These are phyloP conservation scores for Misgurnus mizolepis DNA, from an alignment of 2,113 vertebrate genomes.

Conservation along the genomic window DNA sequence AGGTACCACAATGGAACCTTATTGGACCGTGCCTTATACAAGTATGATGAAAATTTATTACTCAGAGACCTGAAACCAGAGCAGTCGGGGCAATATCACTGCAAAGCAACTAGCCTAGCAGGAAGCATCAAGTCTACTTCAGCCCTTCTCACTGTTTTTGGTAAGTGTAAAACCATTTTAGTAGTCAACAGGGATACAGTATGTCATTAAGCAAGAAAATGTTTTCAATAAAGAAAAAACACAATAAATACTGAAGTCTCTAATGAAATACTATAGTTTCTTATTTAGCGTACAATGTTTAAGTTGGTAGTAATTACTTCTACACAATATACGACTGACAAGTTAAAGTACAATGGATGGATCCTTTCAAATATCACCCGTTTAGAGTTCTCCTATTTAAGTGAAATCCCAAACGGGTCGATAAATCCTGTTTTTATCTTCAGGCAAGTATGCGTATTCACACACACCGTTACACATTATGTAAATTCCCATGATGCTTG, in stretches of 20 bases:
- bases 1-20: constrained; percentile 96
- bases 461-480: constrained; percentile 53
- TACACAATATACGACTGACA: constrained; percentile 54
- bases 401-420: constrained; percentile 58
- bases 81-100: constrained; percentile 86
- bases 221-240: constrained; percentile 44
- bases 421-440: constrained; percentile 60
- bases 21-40: constrained; percentile 74
- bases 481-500: constrained; percentile 57
- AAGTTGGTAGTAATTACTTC: constrained; percentile 61
- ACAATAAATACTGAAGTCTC: constrained; percentile 6
- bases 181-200: constrained; percentile 3
- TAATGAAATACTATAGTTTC: constrained; percentile 44
- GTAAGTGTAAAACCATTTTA: constrained; percentile 68
- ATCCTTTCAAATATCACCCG: constrained; percentile 53
- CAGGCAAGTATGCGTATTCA: constrained; percentile 58
- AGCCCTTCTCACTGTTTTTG: constrained; percentile 80
- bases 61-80: constrained; percentile 71
- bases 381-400: constrained; percentile 50
- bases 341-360: constrained; percentile 47
- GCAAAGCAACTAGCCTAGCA: constrained; percentile 84
- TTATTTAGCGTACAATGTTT: constrained; percentile 45
- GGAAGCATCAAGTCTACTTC: constrained; percentile 82
- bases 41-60: constrained; percentile 77
- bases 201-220: not conserved